These are phyloP conservation scores for Regulus satrapa DNA, from an alignment of 2,113 vertebrate species.

Conservation along the genomic window DNA sequence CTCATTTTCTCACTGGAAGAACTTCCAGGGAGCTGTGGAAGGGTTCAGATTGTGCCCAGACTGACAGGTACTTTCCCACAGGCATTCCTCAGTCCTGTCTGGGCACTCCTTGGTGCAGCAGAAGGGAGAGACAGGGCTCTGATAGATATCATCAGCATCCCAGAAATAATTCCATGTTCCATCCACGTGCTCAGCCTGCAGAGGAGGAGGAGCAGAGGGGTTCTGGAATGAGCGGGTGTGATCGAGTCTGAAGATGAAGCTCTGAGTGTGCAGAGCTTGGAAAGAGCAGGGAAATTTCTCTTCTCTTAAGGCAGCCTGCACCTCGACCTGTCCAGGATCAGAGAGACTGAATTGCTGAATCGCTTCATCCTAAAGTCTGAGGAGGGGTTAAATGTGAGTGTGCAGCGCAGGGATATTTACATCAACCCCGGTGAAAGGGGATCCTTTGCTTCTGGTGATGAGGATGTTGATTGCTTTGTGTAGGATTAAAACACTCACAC, in stretches of 20 bases:
- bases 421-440: not conserved
- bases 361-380: not conserved
- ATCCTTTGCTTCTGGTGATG: not conserved
- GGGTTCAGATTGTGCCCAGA: not conserved
- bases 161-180: not conserved
- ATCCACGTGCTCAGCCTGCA: not conserved
- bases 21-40: not conserved
- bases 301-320: no score
- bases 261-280: not conserved
- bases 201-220: not conserved
- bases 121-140: not conserved
- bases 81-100: not conserved
- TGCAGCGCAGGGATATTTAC: not conserved
- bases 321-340: not conserved
- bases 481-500: not conserved
- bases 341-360: not conserved
- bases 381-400: not conserved
- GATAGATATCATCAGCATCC: not conserved
- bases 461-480: not conserved
- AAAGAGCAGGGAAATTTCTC: no score
- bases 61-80: not conserved
- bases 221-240: not conserved
- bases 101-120: not conserved
- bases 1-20: not conserved
- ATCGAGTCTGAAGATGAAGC: fast-evolving